Base-by-base conservation (phyloP, 2,888 invertebrate species). In the Deilephila elpenor region DNA sequence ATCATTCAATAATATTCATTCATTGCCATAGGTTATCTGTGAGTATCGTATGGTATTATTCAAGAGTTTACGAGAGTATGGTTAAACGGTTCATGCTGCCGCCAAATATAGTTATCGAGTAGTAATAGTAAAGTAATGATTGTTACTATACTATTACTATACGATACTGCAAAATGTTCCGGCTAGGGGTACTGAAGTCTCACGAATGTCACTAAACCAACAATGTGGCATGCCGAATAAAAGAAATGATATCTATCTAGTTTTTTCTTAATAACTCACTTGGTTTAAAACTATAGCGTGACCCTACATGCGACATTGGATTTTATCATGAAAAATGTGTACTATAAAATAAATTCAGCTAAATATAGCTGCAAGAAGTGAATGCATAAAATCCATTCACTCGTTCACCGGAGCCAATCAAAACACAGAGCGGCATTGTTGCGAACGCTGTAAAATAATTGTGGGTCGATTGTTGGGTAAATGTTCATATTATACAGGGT, bases 361-460 rank as follows among this genome's bases (percentile, higher is more conserved):
- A 51, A 73, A 70, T 71, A 61, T 64, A 72, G 59, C 72, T 51
- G 3, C 59, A 62, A 34, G 25, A 72, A 70, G 73, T 74, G 73
- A 73, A 70, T 51, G 73, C 67, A 71, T 67, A 59, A 73, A 75
- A 75, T 72, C 78, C 80, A 67, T 79, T 80, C 80, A 77, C 79
- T 73, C 73, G 51, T 71, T 56, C 71, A 59, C 72, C 70, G 44
- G 51, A 74, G 37, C 56, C 59, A 70, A 75, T 77, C 64, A 74
- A 74, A 75, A 62, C 72, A 74, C 72, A 74, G 59, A 44, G 20
- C 64, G 78, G 75, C 80, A 80, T 82, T 76, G 80, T 78, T 74
- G 74, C 64, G 59, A 75, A 76, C 75, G 74, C 76, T 62, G 67
- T 5, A 37, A 44, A 64, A 64, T 59, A 62, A 61, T 51, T 29